phyloP scores from a whole-genome alignment of 2,888 invertebrate genomes.

The Plusia festucae region DNA sequence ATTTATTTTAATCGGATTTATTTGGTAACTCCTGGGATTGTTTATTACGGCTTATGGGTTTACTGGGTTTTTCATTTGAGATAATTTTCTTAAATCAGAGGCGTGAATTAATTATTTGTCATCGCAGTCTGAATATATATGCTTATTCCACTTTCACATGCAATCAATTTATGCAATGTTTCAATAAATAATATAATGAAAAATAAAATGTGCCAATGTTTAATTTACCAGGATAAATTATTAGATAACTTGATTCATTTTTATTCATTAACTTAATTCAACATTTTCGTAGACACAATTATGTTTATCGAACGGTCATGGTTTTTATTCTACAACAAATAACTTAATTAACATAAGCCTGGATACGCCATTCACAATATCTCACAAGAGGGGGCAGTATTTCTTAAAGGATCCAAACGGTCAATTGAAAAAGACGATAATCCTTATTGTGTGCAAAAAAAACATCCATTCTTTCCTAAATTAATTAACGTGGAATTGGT shows the following conservation, averaged over 20 bases:
- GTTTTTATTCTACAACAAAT: neutral
- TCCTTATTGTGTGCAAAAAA: conserved; percentile 37
- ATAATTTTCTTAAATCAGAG: too few relatives aligned
- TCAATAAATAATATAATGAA: too few relatives aligned
- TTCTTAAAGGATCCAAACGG: conserved; percentile 11
- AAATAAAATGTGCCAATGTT: too few relatives aligned
- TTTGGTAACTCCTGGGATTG: neutral
- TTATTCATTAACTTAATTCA: too few relatives aligned
- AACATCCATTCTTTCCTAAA: conserved; percentile 70
- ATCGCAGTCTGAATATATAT: too few relatives aligned
- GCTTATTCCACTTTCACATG: too few relatives aligned
- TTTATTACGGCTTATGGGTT: neutral
- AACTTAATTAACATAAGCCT: neutral
- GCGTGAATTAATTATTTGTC: too few relatives aligned
- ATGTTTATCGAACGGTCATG: neutral
- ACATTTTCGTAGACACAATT: too few relatives aligned
- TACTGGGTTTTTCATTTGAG: too few relatives aligned
- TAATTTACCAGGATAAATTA: too few relatives aligned
- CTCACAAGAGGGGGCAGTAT: neutral
- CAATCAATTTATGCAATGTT: too few relatives aligned
- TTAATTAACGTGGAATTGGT: conserved; percentile 81
- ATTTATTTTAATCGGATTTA: neutral
- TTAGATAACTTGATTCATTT: too few relatives aligned
- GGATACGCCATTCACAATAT: conserved; percentile 1
- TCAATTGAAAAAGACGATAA: conserved; percentile 40